phyloP scores from a whole-genome alignment of 2,113 vertebrate species.

The rat (Rattus norvegicus) region DNA sequence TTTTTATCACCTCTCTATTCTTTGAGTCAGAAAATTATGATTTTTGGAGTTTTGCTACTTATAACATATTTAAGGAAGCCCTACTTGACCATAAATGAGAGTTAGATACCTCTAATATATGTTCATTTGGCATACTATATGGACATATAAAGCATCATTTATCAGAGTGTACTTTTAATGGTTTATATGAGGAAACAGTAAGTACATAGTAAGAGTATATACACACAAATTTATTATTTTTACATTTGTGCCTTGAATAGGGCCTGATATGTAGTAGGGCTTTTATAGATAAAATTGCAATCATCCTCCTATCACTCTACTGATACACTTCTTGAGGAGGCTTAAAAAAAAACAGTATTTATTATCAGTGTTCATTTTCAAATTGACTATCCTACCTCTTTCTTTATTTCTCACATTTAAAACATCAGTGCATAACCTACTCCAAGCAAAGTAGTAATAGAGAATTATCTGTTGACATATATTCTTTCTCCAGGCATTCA shows the following conservation, averaged over 20 bases:
- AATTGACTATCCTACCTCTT: slow-evolving; percentile 7
- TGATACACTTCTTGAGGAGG: not conserved
- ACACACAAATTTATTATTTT: not conserved
- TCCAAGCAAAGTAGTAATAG: not conserved
- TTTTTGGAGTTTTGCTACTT: not conserved
- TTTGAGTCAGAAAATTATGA: not conserved
- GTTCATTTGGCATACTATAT: not conserved
- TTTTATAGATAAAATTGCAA: not conserved
- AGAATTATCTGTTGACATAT: slow-evolving; percentile 42
- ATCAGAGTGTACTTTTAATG: not conserved
- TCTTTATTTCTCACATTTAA: slow-evolving; percentile 51
- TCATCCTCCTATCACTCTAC: not conserved
- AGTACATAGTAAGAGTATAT: not conserved
- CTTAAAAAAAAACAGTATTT: not conserved
- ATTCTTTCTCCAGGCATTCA: slow-evolving; percentile 38
- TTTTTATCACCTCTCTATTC: not conserved
- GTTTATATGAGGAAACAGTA: not conserved
- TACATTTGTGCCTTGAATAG: not conserved
- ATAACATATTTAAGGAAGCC: slow-evolving; percentile 31
- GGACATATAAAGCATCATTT: not conserved
- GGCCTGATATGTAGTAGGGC: not conserved
- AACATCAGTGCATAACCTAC: not conserved
- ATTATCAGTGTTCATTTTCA: slow-evolving; percentile 34
- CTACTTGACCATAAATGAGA: slow-evolving; percentile 10
- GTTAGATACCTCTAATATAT: not conserved